A percentile compares a stretch with the other conserved stretches of the same genome.
These are phyloP conservation scores for Indri indri DNA, from an alignment of 2,113 vertebrate genomes.

Conservation along the genomic window DNA sequence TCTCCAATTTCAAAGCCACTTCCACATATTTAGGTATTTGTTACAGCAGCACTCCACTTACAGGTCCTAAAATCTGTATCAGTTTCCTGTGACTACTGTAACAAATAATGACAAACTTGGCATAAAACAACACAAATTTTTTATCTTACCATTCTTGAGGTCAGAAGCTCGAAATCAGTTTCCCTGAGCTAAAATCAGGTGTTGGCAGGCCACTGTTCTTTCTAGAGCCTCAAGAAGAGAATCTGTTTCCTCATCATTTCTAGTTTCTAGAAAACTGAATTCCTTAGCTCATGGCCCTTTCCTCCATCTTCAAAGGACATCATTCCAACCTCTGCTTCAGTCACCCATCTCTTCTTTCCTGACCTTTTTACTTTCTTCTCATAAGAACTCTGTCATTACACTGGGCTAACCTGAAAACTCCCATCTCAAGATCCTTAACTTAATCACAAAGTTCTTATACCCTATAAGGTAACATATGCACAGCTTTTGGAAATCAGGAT, in stretches of 20 bases:
- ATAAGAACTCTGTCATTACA: not conserved
- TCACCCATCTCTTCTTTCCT: not conserved
- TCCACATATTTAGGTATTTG: not conserved
- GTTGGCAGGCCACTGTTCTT: not conserved
- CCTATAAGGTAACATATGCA: not conserved
- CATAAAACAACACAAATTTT: not conserved
- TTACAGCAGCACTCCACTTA: not conserved
- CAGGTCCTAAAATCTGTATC: not conserved
- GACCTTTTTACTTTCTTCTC: not conserved
- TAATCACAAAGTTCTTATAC: not conserved
- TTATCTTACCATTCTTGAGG: not conserved
- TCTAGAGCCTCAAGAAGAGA: not conserved
- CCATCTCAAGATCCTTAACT: not conserved
- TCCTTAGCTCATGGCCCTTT: not conserved
- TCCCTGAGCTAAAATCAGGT: not conserved
- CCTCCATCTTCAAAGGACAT: not conserved
- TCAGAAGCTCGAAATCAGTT: not conserved
- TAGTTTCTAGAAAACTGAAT: not conserved
- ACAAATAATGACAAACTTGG: not conserved
- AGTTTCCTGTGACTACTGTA: not conserved
- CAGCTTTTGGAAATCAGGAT: slow-evolving; percentile 9
- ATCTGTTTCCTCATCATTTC: not conserved
- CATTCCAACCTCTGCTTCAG: not conserved
- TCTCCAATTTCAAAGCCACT: not conserved
- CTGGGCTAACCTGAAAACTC: not conserved